Evolutionary conservation across 92 coral and sea anemone species (phyloP).

Genomic region (Palythoa caribaeorum): DNA sequence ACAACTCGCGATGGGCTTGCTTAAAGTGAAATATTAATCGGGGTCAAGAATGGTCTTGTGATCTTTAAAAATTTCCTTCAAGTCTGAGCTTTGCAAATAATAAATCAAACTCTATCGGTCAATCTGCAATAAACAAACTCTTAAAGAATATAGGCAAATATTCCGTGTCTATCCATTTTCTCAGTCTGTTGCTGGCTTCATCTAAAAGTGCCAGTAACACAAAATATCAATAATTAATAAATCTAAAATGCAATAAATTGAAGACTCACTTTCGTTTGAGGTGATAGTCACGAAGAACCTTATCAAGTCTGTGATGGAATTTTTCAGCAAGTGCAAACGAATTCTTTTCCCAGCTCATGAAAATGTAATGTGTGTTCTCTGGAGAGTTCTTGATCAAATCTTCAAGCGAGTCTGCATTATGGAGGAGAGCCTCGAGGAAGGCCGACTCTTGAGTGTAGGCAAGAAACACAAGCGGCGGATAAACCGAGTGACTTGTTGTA

Average conservation of each 20-base stretch:
- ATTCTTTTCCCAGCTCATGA: conserved; percentile 46
- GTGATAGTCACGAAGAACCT: conserved; percentile 21
- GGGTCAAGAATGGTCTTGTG: conserved; percentile 3
- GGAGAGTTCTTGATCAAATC: conserved; percentile 55
- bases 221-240: background rate
- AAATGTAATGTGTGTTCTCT: conserved; percentile 55
- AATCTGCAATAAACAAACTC: background rate
- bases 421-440: conserved; percentile 56
- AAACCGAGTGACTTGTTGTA: conserved; percentile 20
- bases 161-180: background rate
- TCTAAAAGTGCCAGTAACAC: background rate
- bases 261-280: conserved; percentile 27
- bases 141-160: background rate
- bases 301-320: conserved; percentile 2
- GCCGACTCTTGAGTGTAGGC: conserved; percentile 65
- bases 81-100: no score
- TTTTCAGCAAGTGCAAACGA: conserved; percentile 17
- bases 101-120: no score
- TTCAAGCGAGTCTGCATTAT: conserved; percentile 49
- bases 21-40: background rate
- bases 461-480: conserved; percentile 51
- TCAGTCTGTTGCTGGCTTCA: background rate
- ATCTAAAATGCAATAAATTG: background rate
- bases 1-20: background rate
- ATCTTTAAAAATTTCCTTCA: background rate